Percentiles rank a stretch among this genome's conserved stretches.
phyloP scores from a whole-genome alignment of 2,113 vertebrate species.

The Eubucco bourcierii region DNA sequence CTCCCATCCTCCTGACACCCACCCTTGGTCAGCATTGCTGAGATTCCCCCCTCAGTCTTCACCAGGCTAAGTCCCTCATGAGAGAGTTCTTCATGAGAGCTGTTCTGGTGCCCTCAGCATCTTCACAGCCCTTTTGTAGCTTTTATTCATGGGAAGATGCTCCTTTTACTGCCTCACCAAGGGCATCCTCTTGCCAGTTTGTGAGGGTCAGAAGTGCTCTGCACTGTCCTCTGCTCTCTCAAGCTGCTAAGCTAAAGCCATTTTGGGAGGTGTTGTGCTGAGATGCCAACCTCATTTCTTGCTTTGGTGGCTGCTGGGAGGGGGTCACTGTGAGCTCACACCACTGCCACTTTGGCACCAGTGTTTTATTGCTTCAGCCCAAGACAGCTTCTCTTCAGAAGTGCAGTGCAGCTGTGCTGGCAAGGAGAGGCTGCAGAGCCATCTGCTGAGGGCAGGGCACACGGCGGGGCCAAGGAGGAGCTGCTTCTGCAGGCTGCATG shows the following conservation, averaged over 20 bases:
- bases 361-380: rapidly evolving
- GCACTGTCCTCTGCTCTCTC: not conserved
- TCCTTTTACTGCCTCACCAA: not conserved
- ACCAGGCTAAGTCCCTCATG: too few relatives aligned
- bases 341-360: rapidly evolving
- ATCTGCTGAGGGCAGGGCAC: rapidly evolving
- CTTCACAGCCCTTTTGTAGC: too few relatives aligned
- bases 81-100: too few relatives aligned
- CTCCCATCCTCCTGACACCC: too few relatives aligned
- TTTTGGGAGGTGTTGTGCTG: rapidly evolving
- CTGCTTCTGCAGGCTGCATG: not conserved
- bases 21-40: too few relatives aligned
- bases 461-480: not conserved
- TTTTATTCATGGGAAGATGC: not conserved
- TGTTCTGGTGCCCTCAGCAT: too few relatives aligned
- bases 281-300: rapidly evolving
- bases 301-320: rapidly evolving
- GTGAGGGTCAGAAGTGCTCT: rapidly evolving
- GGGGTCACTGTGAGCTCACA: rapidly evolving
- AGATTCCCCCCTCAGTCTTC: too few relatives aligned
- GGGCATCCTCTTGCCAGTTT: not conserved
- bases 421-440: not conserved
- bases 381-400: not conserved
- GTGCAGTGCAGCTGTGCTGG: rapidly evolving
- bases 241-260: rapidly evolving